Percentiles rank a stretch among this genome's conserved stretches.
These are phyloP conservation scores for Tetraodon nigroviridis DNA, from an alignment of 2,113 vertebrate species.

Conservation along the genomic window DNA sequence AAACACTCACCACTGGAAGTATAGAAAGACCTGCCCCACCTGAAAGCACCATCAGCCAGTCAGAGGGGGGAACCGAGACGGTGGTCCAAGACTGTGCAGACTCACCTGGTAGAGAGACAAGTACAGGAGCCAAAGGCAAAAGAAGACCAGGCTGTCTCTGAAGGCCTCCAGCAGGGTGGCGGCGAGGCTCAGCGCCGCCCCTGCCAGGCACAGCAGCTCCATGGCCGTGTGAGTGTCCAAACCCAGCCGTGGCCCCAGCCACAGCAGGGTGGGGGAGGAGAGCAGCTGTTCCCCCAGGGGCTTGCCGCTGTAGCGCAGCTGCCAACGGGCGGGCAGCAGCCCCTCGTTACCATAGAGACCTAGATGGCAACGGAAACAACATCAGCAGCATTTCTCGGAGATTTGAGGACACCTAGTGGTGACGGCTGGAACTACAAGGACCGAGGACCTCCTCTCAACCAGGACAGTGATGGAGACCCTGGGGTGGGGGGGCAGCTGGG, in stretches of 20 bases:
- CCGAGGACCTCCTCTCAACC: too few species aligned
- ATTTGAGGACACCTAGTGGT: too few species aligned
- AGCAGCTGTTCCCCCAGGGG: conserved; percentile 77
- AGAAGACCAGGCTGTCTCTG: conserved; percentile 78
- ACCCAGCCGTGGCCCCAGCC: conserved; percentile 80
- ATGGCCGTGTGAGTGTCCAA: conserved; percentile 86
- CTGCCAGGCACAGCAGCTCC: conserved; percentile 86
- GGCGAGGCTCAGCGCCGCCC: conserved; percentile 69
- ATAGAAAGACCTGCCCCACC: conserved; percentile 96
- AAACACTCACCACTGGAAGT: conserved; percentile 97
- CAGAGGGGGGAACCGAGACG: background rate
- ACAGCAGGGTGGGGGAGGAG: conserved; percentile 83
- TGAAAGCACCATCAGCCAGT: conserved; percentile 50
- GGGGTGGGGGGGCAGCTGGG: too few species aligned
- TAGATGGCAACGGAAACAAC: conserved; percentile 38
- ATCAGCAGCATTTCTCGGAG: background rate
- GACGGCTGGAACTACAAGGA: too few species aligned
- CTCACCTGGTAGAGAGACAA: conserved; percentile 83
- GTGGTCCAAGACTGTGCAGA: background rate
- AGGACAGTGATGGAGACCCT: too few species aligned
- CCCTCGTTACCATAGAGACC: conserved; percentile 90
- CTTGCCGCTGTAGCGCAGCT: conserved; percentile 78
- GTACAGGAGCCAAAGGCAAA: conserved; percentile 81
- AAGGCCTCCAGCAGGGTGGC: conserved; percentile 71
- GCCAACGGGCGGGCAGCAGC: conserved; percentile 80